phyloP scores from a whole-genome alignment of 1,140 invertebrate genomes.

The Zaprionus africanus region DNA sequence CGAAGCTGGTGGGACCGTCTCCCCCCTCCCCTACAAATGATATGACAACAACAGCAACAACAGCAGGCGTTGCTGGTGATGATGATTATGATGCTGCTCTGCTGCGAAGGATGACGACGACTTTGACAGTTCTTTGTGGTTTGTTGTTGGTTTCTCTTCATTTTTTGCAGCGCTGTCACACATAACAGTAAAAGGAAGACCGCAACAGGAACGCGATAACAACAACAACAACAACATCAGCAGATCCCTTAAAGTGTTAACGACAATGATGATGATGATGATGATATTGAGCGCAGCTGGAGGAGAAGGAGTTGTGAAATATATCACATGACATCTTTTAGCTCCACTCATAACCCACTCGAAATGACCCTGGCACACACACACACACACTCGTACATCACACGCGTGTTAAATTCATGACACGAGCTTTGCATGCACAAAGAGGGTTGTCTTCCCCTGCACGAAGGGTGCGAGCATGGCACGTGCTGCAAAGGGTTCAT shows the following conservation, averaged over 20 bases:
- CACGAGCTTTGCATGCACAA: conserved; percentile 66
- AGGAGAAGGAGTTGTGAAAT: conserved; percentile 28
- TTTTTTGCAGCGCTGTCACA: conserved; percentile 36
- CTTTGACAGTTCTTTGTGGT: conserved; percentile 81
- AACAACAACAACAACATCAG: conserved; percentile 20
- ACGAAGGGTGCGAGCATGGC: conserved; percentile 48
- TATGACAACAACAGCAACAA: conserved; percentile 50
- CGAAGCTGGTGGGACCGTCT: conserved; percentile 22
- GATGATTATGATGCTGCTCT: conserved; percentile 37
- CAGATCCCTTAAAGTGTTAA: conserved; percentile 66
- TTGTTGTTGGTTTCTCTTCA: not conserved
- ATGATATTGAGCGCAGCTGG: conserved; percentile 20
- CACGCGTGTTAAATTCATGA: conserved; percentile 72
- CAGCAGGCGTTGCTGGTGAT: conserved; percentile 37
- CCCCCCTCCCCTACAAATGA: conserved; percentile 56
- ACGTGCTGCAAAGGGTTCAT: conserved; percentile 41
- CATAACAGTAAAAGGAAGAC: conserved; percentile 33
- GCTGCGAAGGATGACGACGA: conserved; percentile 50
- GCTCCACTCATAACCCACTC: conserved; percentile 19
- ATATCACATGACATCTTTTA: conserved; percentile 33
- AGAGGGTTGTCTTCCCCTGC: conserved; percentile 53
- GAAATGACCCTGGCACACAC: conserved; percentile 21
- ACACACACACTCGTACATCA: conserved; percentile 26
- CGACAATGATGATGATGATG: conserved; percentile 34
- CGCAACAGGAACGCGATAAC: conserved; percentile 17